These are phyloP conservation scores for Lacerta agilis DNA, from an alignment of 2,797 vertebrate species.

Conservation along the genomic window DNA sequence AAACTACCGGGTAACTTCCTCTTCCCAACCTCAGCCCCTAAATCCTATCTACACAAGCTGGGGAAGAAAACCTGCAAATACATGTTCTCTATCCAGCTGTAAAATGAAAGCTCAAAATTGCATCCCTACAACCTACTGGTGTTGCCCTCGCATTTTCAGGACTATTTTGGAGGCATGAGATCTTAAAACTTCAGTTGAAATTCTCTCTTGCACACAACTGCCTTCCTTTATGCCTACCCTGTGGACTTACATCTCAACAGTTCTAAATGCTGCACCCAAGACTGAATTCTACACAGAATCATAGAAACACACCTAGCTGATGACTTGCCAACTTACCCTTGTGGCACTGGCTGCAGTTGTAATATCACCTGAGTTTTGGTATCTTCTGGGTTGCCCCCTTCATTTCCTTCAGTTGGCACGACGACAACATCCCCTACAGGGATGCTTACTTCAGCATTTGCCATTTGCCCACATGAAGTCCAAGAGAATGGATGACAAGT, in stretches of 20 bases:
- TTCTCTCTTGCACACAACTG: not conserved
- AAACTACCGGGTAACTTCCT: not conserved
- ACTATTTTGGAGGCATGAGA: not conserved
- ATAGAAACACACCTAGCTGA: not conserved
- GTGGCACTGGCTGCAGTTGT: slow-evolving; percentile 90
- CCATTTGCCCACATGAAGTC: slow-evolving; percentile 87
- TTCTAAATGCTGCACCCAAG: not conserved
- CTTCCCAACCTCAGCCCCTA: not conserved
- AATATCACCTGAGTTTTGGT: slow-evolving; percentile 90
- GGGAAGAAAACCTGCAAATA: not conserved
- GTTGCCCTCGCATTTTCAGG: not conserved
- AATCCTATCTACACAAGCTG: not conserved
- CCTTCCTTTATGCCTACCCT: not conserved
- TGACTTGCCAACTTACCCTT: slow-evolving; percentile 82
- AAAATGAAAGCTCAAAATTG: not conserved
- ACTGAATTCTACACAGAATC: not conserved
- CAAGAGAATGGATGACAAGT: slow-evolving; percentile 13
- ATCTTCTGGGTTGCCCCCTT: slow-evolving; percentile 85
- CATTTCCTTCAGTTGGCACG: slow-evolving; percentile 85
- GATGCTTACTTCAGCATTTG: slow-evolving; percentile 87
- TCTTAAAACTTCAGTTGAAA: not conserved
- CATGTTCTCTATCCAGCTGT: not conserved
- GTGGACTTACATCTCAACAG: not conserved
- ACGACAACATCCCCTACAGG: slow-evolving; percentile 87
- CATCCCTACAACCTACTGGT: not conserved